Evolutionary conservation across 2,113 vertebrate species (phyloP), one percentile per base, ranked within the genome.

Genomic region (Xiphophorus maculatus): DNA sequence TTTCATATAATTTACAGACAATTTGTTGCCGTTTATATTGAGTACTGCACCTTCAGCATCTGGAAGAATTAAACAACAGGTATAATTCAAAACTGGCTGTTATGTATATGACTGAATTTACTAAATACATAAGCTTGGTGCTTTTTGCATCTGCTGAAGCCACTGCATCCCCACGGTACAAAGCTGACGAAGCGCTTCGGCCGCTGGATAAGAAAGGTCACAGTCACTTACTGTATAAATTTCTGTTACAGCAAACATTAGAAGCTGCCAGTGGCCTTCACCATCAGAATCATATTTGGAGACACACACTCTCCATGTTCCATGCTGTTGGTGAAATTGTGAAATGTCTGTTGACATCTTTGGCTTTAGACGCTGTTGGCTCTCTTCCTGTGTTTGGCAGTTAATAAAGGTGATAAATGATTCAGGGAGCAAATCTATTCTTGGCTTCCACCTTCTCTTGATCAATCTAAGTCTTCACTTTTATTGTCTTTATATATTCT

Each of bases 321-420:
- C 14, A 65, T 61, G 25, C 30, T 67, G 14, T 42, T 27, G 69
- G 30, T 29, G 35, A 69, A 37, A 61, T 60, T 32, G 44, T 48
- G 44, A 48, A 48, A 48, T 28, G 60, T 65, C 63, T 4, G 14
- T 42, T 63, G 22, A 19, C 68, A 29, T 48, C 7, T 13, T 0
- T 9, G 65, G 54, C 15, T 63, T 62, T 61, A 27, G 62, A 48
- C 7, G 12, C 58, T 54, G 27, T 15, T 5, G 33, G 63, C 71
- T 10, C 27, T 13, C 54, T 79, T 69, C 42, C 33, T 60, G 25
- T 40, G 73, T 25, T 61, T 61, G 8, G 61, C 27, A 40, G 35
- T 58, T 73, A 78, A 73, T 71, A 68, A 11, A 61, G 22, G 58
- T 79, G 63, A 84, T 67, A n/a, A 79, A 51, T 78, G 74, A 76